Evolutionary conservation across 1,140 invertebrate genomes (phyloP).

Genomic region (Penaeus indicus): DNA sequence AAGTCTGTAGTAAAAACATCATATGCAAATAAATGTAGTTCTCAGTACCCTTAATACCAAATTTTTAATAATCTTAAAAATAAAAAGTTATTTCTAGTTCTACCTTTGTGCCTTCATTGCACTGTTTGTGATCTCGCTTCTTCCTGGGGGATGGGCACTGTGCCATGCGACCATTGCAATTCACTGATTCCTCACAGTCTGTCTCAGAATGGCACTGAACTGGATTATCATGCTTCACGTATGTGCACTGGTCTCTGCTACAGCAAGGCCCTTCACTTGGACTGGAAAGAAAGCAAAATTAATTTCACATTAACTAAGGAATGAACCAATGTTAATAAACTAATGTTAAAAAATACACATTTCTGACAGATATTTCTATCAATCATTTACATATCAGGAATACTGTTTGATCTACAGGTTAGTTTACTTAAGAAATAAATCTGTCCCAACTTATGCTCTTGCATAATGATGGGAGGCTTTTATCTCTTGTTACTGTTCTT

Average conservation of each 20-base stretch:
- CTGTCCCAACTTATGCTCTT: too few species aligned
- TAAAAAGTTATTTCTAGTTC: slow-evolving; percentile 5
- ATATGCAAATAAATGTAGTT: too few species aligned
- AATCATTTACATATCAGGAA: too few species aligned
- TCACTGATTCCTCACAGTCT: slow-evolving; percentile 88
- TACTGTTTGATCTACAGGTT: too few species aligned
- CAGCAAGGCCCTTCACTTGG: slow-evolving; percentile 98
- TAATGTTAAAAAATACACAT: neutral
- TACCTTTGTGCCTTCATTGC: slow-evolving; percentile 84
- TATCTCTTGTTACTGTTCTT: too few species aligned
- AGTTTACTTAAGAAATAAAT: too few species aligned
- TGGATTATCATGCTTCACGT: slow-evolving; percentile 74
- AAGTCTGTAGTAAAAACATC: too few species aligned
- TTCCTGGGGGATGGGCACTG: slow-evolving; percentile 86
- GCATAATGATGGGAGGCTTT: too few species aligned
- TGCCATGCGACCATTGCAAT: slow-evolving; percentile 87
- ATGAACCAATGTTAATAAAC: neutral
- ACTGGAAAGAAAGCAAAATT: slow-evolving; percentile 73
- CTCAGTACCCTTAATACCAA: too few species aligned
- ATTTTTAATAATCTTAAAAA: too few species aligned
- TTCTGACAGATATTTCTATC: too few species aligned
- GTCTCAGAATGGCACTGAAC: slow-evolving; percentile 82
- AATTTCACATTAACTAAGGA: neutral
- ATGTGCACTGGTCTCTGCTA: slow-evolving; percentile 83
- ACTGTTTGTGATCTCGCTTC: slow-evolving; percentile 85